phyloP scores from a whole-genome alignment of 2,113 vertebrate species.

The Neomonachus schauinslandi region DNA sequence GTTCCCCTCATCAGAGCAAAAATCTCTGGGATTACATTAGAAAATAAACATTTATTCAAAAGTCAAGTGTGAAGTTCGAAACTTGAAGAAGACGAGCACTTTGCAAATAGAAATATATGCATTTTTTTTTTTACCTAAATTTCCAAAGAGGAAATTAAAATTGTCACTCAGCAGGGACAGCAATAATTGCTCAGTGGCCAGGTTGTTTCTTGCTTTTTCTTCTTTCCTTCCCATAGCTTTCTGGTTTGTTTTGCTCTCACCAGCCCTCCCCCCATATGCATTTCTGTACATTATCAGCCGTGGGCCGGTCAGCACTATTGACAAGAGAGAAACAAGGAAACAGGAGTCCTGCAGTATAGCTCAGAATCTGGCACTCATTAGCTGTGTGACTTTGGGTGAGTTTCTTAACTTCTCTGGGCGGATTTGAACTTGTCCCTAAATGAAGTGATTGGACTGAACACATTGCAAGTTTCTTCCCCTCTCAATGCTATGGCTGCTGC shows the following conservation, averaged over 20 bases:
- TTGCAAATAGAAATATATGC: neutral
- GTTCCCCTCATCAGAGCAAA: neutral
- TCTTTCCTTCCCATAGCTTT: neutral
- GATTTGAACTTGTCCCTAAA: neutral
- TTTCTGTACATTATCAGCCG: neutral
- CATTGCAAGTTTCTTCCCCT: neutral
- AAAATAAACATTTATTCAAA: constrained; percentile 65
- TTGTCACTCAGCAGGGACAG: neutral
- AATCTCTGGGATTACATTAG: constrained; percentile 56
- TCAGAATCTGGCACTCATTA: neutral
- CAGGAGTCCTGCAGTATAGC: neutral
- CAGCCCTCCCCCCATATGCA: neutral
- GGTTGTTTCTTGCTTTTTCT: neutral
- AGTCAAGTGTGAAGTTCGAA: constrained; percentile 49
- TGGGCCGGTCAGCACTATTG: neutral
- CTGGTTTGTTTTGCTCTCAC: neutral
- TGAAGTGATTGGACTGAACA: neutral
- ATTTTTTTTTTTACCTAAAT: neutral
- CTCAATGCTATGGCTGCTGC: neutral
- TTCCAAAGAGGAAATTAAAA: constrained; percentile 71
- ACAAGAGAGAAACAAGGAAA: neutral
- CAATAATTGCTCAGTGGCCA: neutral
- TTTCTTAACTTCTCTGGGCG: neutral
- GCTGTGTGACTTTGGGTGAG: neutral
- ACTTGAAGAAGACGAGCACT: neutral